A percentile compares a stretch with the other conserved stretches of the same genome.
Evolutionary conservation across 1,140 invertebrate species (phyloP).

Genomic region (Trichonephila inaurata): DNA sequence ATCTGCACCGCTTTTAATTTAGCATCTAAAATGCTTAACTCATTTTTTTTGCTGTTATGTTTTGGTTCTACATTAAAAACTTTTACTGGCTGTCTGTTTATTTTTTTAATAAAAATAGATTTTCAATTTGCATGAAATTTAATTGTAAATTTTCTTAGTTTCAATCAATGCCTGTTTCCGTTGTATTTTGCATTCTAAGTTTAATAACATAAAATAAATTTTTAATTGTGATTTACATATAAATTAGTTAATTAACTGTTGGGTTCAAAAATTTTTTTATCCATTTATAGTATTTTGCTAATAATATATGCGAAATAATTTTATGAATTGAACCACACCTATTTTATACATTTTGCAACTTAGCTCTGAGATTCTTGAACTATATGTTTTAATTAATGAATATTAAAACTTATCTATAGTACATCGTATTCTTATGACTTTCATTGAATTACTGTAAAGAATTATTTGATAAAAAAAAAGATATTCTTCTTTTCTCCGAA

Average conservation of each 20-base stretch:
- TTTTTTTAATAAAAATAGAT: background rate
- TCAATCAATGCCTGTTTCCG: background rate
- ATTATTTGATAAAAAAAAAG: too few relatives aligned
- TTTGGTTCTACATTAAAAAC: background rate
- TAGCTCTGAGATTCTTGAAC: background rate
- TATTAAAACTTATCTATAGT: too few relatives aligned
- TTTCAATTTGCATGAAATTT: background rate
- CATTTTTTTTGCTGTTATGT: background rate
- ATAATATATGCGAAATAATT: too few relatives aligned
- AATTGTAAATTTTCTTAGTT: background rate
- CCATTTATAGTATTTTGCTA: too few relatives aligned
- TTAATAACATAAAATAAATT: background rate
- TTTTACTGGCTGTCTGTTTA: background rate
- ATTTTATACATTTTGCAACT: background rate
- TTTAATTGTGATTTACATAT: background rate
- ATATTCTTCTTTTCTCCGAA: too few relatives aligned
- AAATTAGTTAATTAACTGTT: background rate
- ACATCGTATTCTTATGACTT: too few relatives aligned
- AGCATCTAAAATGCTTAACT: background rate
- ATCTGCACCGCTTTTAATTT: background rate
- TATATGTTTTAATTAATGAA: too few relatives aligned
- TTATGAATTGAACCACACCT: background rate
- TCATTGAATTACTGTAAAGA: too few relatives aligned
- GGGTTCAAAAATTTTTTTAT: background rate
- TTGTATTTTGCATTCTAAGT: background rate